phyloP scores from a whole-genome alignment of 2,888 invertebrate species.

The Stenoptilia bipunctidactyla region DNA sequence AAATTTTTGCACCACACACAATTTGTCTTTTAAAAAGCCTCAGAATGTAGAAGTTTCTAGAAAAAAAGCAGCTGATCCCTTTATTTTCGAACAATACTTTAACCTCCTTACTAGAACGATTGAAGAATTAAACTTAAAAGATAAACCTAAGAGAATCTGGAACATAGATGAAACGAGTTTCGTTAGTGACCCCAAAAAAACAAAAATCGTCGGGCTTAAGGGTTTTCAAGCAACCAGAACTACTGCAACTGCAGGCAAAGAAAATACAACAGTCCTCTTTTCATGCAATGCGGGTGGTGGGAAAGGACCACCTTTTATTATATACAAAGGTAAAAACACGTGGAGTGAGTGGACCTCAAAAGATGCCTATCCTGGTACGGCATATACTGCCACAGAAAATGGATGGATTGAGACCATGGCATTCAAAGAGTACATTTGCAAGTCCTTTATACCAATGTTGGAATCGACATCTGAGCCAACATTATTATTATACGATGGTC shows the following conservation, averaged over 20 bases:
- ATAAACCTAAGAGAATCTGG: constrained; percentile 9
- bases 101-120: constrained; percentile 9
- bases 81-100: constrained; percentile 12
- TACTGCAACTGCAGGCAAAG: constrained; percentile 6
- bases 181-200: constrained; percentile 6
- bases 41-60: constrained; percentile 12
- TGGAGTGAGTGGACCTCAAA: constrained; percentile 1
- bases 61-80: constrained; percentile 10
- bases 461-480: background rate
- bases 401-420: constrained; percentile 22
- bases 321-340: constrained; percentile 1
- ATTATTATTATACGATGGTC: background rate
- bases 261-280: constrained; percentile 8
- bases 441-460: background rate
- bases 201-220: constrained; percentile 8
- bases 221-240: constrained; percentile 8
- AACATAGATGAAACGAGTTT: constrained; percentile 9
- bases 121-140: constrained; percentile 7
- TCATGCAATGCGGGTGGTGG: background rate
- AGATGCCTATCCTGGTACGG: constrained; percentile 8
- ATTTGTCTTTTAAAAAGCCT: constrained; percentile 12
- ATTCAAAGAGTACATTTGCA: constrained; percentile 1
- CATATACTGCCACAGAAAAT: constrained; percentile 21
- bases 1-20: constrained; percentile 8
- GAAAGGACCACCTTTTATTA: constrained; percentile 1